Percentiles rank a stretch among this genome's conserved stretches.
These are phyloP conservation scores for Ataeniobius toweri DNA, from an alignment of 2,797 vertebrate genomes.

Conservation along the genomic window DNA sequence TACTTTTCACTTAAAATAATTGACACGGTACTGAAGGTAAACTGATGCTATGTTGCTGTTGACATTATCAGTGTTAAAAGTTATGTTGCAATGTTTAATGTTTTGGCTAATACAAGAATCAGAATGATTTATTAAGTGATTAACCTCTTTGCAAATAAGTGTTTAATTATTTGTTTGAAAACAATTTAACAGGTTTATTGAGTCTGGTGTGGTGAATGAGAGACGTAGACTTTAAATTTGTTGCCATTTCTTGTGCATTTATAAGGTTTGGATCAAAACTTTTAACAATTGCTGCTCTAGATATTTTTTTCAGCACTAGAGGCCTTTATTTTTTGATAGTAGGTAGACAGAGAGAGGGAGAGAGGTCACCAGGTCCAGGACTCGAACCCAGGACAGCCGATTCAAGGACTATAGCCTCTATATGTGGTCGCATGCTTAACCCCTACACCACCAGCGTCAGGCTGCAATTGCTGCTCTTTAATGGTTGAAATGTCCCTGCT, in stretches of 20 bases:
- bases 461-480: too few species aligned
- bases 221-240: background rate
- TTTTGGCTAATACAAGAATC: background rate
- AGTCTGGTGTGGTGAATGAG: background rate
- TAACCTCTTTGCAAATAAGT: background rate
- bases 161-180: background rate
- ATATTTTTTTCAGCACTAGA: too few species aligned
- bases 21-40: background rate
- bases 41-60: background rate
- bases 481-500: too few species aligned
- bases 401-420: too few species aligned
- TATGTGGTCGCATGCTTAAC: too few species aligned
- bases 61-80: background rate
- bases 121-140: background rate
- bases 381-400: too few species aligned
- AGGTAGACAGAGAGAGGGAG: too few species aligned
- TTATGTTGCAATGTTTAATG: background rate
- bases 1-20: background rate
- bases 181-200: background rate
- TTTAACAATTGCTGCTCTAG: too few species aligned
- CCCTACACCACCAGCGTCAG: too few species aligned
- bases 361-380: too few species aligned
- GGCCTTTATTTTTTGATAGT: too few species aligned
- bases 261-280: background rate
- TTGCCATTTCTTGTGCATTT: background rate